Evolutionary conservation across 1,140 invertebrate genomes (phyloP).

Genomic region (Drosophila hydei): DNA sequence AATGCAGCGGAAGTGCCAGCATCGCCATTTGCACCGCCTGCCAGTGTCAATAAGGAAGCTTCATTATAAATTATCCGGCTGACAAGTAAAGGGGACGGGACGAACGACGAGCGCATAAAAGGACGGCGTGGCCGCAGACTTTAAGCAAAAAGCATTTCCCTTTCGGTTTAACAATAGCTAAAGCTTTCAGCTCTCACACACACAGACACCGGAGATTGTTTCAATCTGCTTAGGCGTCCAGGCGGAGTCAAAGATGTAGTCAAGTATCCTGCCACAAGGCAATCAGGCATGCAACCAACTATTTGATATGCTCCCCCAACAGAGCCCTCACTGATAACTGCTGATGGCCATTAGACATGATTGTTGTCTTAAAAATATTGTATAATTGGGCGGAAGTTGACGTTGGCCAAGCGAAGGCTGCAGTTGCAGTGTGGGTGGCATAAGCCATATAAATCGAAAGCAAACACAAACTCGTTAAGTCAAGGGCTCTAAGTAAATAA

Average conservation of each 20-base stretch:
- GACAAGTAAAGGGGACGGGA: conserved; percentile 54
- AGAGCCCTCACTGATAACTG: background rate
- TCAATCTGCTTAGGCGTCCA: conserved; percentile 73
- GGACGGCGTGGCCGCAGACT: conserved; percentile 14
- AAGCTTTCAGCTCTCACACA: conserved; percentile 54
- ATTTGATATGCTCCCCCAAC: conserved; percentile 5
- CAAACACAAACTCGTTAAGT: conserved; percentile 54
- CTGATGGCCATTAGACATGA: conserved; percentile 51
- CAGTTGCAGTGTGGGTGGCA: background rate
- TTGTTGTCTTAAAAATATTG: conserved; percentile 70
- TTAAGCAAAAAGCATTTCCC: conserved; percentile 41
- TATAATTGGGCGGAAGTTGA: conserved; percentile 68
- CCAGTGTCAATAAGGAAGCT: conserved; percentile 69
- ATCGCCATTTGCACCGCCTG: conserved; percentile 17
- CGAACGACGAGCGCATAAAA: conserved; percentile 34
- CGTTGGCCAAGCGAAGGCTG: background rate
- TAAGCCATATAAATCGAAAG: conserved; percentile 42
- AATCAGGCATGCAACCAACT: conserved; percentile 52
- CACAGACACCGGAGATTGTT: conserved; percentile 63
- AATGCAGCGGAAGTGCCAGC: conserved; percentile 65
- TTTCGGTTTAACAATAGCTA: conserved; percentile 8
- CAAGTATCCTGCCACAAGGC: conserved; percentile 26
- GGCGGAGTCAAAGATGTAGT: conserved; percentile 44
- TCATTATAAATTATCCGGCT: conserved; percentile 76
- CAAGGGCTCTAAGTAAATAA: conserved; percentile 64